Evolutionary conservation across 2,888 invertebrate species (phyloP).

Genomic region (Torymus auratus): DNA sequence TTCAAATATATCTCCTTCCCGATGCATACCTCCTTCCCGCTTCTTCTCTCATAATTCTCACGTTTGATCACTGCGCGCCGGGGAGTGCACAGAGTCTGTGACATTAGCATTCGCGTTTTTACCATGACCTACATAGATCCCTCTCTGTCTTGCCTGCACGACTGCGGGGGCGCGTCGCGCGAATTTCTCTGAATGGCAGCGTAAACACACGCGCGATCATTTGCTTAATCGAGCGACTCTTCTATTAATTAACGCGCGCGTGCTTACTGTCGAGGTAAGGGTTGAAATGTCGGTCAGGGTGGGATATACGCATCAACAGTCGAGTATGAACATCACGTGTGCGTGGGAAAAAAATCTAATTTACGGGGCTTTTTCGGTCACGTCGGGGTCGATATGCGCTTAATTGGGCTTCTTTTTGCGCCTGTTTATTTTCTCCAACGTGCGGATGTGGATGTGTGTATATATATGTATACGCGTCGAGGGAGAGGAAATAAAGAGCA

Average conservation of each 20-base stretch:
- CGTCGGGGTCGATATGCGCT: not conserved
- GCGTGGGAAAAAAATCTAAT: not conserved
- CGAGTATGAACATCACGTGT: too few species aligned
- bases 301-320: too few species aligned
- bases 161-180: not conserved
- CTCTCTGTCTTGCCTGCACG: not conserved
- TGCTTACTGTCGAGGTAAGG: too few species aligned
- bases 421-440: too few species aligned
- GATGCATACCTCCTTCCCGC: not conserved
- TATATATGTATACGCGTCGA: not conserved
- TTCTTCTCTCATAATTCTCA: not conserved
- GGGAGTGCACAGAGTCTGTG: not conserved
- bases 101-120: constrained; percentile 20
- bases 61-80: not conserved
- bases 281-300: too few species aligned
- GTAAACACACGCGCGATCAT: constrained; percentile 8
- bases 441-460: not conserved
- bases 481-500: not conserved
- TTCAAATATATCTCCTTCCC: not conserved
- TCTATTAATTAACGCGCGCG: constrained; percentile 9
- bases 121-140: constrained; percentile 31
- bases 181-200: constrained; percentile 17
- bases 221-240: constrained; percentile 31
- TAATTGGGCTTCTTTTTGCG: not conserved
- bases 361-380: not conserved